Conservation (phyloP, 2,797 vertebrate genomes). For the Halcyon smyrnensis region DNA sequence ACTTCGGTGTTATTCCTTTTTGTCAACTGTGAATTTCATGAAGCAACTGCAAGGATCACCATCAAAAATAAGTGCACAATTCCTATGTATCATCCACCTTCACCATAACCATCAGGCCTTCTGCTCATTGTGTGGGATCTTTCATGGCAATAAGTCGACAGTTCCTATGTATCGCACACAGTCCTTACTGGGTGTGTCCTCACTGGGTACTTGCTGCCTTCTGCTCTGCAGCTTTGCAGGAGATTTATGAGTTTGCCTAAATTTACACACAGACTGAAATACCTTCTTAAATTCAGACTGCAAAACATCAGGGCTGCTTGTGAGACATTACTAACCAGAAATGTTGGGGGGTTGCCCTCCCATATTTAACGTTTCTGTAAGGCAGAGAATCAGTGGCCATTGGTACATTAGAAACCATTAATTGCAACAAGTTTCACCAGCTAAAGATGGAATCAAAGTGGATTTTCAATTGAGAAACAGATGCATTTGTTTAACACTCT, state of each 20-base stretch:
- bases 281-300: not conserved
- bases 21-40: not conserved
- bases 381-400: not conserved
- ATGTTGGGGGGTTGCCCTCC: not conserved
- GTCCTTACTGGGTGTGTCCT: not conserved
- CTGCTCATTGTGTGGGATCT: not conserved
- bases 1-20: not conserved
- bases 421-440: not conserved
- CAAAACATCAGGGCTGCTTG: not conserved
- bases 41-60: not conserved
- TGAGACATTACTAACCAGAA: not conserved
- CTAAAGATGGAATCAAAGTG: not conserved
- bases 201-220: not conserved
- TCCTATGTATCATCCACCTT: not conserved
- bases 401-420: not conserved
- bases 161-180: not conserved
- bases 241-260: not conserved
- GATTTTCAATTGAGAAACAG: not conserved
- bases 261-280: not conserved
- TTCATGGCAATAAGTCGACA: not conserved
- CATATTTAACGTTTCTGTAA: not conserved
- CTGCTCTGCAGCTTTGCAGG: not conserved
- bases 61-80: not conserved
- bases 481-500: not conserved
- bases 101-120: not conserved